Conservation (phyloP, 92 coral and sea anemone species). For the Desmophyllum pertusum region DNA sequence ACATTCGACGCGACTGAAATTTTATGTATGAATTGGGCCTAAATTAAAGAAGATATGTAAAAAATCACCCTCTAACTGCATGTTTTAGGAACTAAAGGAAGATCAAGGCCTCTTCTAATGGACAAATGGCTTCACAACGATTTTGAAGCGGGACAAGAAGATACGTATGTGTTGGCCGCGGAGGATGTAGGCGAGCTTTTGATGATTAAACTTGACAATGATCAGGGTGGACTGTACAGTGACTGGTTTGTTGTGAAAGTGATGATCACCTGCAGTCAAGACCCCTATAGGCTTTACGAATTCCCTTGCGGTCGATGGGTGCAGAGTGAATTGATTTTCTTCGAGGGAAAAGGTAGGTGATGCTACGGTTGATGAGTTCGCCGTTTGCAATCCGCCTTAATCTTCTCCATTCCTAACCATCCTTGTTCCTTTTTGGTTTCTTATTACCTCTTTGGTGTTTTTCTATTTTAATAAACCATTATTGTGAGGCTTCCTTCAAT, state of each 20-base stretch:
- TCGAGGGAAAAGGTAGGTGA: constrained; percentile 54
- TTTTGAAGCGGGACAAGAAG: constrained; percentile 71
- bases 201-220: constrained; percentile 71
- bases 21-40: no score
- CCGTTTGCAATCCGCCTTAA: no score
- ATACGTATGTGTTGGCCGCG: constrained; percentile 66
- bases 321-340: constrained; percentile 49
- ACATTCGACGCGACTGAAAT: no score
- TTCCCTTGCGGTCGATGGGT: constrained; percentile 87
- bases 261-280: constrained; percentile 55
- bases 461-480: no score
- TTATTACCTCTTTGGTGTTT: no score
- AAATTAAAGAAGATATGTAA: no score
- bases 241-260: constrained; percentile 90
- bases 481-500: no score
- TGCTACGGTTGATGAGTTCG: no score
- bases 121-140: constrained; percentile 80
- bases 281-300: constrained; percentile 46
- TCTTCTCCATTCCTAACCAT: no score
- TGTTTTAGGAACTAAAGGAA: constrained; percentile 74
- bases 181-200: constrained; percentile 88
- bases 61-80: neutral
- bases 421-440: no score
- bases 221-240: constrained; percentile 45
- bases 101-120: constrained; percentile 70